Evolutionary conservation across 2,113 vertebrate species (phyloP).

Genomic region (Thalassarche chlororhynchos): DNA sequence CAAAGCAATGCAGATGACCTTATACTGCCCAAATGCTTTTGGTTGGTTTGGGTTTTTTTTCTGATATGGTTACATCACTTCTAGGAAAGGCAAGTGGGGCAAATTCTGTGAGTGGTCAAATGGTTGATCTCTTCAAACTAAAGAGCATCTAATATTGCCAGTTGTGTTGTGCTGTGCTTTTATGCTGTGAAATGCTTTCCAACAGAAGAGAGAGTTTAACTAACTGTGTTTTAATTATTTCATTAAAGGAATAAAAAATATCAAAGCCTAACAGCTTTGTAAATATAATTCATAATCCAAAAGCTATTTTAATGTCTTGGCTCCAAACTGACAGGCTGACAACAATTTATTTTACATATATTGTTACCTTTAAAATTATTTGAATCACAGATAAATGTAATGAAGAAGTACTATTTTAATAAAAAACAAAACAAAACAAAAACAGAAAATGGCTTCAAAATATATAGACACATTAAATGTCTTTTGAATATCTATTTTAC

Average conservation of each 20-base stretch:
- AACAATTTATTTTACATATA: background rate
- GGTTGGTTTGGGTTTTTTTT: background rate
- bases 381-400: background rate
- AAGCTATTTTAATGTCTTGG: background rate
- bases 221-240: background rate
- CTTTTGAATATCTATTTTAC: conserved; percentile 40
- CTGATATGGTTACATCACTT: background rate
- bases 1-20: background rate
- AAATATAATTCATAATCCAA: background rate
- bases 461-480: background rate
- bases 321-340: background rate
- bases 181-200: background rate
- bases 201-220: background rate
- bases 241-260: background rate
- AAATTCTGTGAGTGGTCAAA: background rate
- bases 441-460: conserved; percentile 10
- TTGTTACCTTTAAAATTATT: background rate
- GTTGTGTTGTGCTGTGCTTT: background rate
- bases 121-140: background rate
- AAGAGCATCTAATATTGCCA: background rate
- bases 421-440: background rate
- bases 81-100: background rate
- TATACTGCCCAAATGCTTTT: background rate
- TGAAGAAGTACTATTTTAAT: background rate
- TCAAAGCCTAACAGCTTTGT: background rate